These are phyloP conservation scores for Pogonomyrmex californicus DNA, from an alignment of 1,140 invertebrate genomes.

Conservation along the genomic window DNA sequence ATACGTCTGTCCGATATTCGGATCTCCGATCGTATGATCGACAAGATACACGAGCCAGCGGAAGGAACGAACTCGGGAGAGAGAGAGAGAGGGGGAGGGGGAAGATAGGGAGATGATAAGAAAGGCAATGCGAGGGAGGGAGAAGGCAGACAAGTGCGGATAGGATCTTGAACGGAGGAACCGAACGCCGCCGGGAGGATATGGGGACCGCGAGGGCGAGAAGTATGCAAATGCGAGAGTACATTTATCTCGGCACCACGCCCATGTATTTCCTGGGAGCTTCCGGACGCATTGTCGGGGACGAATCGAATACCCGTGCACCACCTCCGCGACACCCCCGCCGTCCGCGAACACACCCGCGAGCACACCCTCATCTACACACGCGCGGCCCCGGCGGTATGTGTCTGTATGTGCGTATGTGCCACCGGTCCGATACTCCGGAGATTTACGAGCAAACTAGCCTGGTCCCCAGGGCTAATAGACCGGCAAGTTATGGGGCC, in stretches of 20 bases:
- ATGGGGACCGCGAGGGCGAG: constrained; percentile 70
- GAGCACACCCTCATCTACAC: constrained; percentile 31
- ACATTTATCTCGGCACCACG: constrained; percentile 85
- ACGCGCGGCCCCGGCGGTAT: background rate
- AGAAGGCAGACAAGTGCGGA: constrained; percentile 29
- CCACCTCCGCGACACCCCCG: constrained; percentile 28
- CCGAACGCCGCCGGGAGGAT: constrained; percentile 42
- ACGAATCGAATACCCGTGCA: constrained; percentile 81
- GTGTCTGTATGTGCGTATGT: constrained; percentile 36
- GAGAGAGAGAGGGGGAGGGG: too few species aligned
- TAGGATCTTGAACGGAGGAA: constrained; percentile 22
- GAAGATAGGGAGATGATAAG: background rate
- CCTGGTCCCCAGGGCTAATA: constrained; percentile 83
- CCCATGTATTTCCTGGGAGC: constrained; percentile 84
- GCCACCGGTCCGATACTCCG: constrained; percentile 80
- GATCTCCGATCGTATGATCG: constrained; percentile 9
- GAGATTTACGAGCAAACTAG: constrained; percentile 85
- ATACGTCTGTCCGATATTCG: background rate
- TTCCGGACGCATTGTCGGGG: constrained; percentile 83
- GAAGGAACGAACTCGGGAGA: background rate
- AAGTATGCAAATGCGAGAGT: constrained; percentile 84
- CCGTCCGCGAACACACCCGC: constrained; percentile 46
- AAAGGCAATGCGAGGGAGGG: background rate
- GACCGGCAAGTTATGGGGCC: constrained; percentile 84
- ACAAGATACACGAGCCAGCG: background rate